Conservation (phyloP, 2,797 vertebrate genomes). For the Arrhamphus sclerolepis region DNA sequence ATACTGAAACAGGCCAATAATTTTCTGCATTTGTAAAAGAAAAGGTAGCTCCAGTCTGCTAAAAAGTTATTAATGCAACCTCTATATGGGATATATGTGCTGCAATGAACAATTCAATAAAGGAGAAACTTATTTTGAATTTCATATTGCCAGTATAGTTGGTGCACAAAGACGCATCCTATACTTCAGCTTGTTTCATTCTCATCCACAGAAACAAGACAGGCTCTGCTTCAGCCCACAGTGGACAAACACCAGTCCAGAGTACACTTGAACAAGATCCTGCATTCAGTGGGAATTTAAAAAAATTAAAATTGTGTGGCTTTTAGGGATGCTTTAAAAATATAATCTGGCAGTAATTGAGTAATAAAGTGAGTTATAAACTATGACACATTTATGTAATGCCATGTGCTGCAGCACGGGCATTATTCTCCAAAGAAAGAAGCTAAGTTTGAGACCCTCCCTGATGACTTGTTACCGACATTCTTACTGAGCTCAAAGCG, state of each 20-base stretch:
- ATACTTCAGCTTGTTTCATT: constrained; percentile 42
- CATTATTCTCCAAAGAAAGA: constrained; percentile 12
- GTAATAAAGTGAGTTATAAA: constrained; percentile 24
- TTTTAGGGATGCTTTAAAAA: constrained; percentile 20
- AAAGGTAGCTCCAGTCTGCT: not conserved
- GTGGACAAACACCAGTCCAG: constrained; percentile 60
- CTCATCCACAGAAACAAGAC: constrained; percentile 42
- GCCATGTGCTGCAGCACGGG: not conserved
- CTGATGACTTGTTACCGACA: constrained; percentile 24
- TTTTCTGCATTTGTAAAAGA: constrained; percentile 1
- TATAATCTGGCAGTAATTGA: constrained; percentile 22
- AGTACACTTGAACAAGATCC: constrained; percentile 58
- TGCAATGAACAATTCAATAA: constrained; percentile 10
- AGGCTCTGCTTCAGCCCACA: constrained; percentile 55
- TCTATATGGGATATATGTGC: too few species aligned
- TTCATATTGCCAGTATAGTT: too few species aligned
- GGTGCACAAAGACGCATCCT: constrained; percentile 13
- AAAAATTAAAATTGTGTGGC: constrained; percentile 28
- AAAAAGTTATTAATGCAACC: not conserved
- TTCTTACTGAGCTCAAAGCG: constrained; percentile 28
- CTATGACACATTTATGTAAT: constrained; percentile 14
- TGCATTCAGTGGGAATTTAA: constrained; percentile 34
- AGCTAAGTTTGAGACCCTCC: constrained; percentile 15
- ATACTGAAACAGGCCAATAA: not conserved
- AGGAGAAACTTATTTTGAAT: not conserved